These are phyloP conservation scores for Malurus melanocephalus DNA, from an alignment of 2,113 vertebrate genomes.

Conservation along the genomic window DNA sequence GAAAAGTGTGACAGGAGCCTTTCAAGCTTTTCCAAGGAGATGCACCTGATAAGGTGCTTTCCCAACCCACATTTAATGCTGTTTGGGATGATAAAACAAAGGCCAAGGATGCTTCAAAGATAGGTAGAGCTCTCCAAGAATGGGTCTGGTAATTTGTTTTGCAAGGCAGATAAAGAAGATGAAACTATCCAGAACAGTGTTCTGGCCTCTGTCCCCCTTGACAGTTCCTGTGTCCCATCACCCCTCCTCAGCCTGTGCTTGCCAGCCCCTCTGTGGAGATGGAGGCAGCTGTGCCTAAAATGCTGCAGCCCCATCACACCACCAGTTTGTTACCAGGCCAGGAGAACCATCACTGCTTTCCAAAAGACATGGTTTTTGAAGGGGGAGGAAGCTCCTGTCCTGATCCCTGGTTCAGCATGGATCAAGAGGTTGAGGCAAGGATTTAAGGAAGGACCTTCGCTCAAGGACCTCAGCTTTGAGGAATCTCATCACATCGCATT, in stretches of 20 bases:
- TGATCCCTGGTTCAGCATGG: neutral
- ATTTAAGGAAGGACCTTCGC: neutral
- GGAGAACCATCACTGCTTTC: neutral
- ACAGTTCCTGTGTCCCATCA: neutral
- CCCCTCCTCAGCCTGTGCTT: neutral
- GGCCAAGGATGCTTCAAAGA: constrained; percentile 40
- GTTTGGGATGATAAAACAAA: constrained; percentile 33
- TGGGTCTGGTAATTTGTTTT: constrained; percentile 30
- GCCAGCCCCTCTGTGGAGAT: neutral
- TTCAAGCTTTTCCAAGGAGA: constrained; percentile 64
- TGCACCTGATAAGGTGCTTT: constrained; percentile 46
- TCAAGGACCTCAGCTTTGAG: neutral
- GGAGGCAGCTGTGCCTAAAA: neutral
- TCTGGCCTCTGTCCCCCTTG: constrained; percentile 9
- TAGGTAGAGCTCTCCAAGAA: neutral
- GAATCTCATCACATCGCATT: neutral
- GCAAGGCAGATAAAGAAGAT: neutral
- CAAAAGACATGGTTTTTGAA: rapidly evolving
- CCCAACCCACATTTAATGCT: constrained; percentile 10
- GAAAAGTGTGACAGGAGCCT: neutral
- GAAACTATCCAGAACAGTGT: constrained; percentile 32
- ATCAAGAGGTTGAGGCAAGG: neutral
- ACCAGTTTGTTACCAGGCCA: neutral
- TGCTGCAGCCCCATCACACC: neutral
- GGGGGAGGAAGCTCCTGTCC: neutral